Percentiles rank a stretch among this genome's conserved stretches.
These are phyloP conservation scores for Nasonia oneida DNA, from an alignment of 2,888 invertebrate species.

Conservation along the genomic window DNA sequence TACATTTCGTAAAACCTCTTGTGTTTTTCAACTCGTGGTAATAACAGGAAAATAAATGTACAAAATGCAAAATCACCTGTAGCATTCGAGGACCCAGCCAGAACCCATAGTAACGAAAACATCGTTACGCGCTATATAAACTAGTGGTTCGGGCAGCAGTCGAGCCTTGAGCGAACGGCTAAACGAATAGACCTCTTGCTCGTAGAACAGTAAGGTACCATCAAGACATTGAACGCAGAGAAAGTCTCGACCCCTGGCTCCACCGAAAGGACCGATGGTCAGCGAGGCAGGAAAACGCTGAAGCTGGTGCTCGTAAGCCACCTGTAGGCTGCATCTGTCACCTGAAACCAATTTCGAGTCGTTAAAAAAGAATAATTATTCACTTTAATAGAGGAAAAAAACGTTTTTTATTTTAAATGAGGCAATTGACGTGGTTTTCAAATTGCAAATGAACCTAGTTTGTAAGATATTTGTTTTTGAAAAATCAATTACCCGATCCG, in stretches of 20 bases:
- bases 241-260: slow-evolving; percentile 90
- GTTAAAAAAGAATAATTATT: neutral
- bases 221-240: slow-evolving; percentile 95
- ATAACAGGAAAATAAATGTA: neutral
- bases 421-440: neutral
- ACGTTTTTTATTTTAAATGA: neutral
- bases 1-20: too few relatives aligned
- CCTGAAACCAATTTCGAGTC: slow-evolving; percentile 79
- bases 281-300: slow-evolving; percentile 89
- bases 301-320: slow-evolving; percentile 90
- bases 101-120: slow-evolving; percentile 91
- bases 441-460: neutral
- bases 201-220: slow-evolving; percentile 93
- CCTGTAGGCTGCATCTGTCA: slow-evolving; percentile 85
- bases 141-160: slow-evolving; percentile 91
- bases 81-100: slow-evolving; percentile 91
- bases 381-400: neutral
- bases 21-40: neutral
- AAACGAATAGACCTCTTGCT: slow-evolving; percentile 94
- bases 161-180: slow-evolving; percentile 89
- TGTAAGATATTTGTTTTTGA: neutral
- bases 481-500: neutral
- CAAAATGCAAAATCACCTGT: slow-evolving; percentile 83
- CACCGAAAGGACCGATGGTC: slow-evolving; percentile 92
- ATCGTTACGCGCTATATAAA: slow-evolving; percentile 90